These are phyloP conservation scores for Drosophila cognata DNA, from an alignment of 2,888 invertebrate genomes.

Conservation along the genomic window DNA sequence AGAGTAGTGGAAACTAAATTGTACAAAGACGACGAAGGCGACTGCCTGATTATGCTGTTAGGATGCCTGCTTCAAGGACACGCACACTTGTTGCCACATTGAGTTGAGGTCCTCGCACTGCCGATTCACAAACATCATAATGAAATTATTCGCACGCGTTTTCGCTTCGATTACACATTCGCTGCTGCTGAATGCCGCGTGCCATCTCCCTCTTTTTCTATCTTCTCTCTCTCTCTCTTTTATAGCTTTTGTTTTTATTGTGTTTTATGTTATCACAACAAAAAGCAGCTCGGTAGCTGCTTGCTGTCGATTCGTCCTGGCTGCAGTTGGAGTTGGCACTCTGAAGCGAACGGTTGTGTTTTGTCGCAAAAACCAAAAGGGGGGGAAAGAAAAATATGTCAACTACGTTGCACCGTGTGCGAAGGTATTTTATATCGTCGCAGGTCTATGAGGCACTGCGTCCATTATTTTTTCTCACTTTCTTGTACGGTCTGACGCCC, in stretches of 20 bases:
- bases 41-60: constrained; percentile 24
- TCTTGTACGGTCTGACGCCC: constrained; percentile 82
- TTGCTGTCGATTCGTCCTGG: constrained; percentile 29
- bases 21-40: constrained; percentile 16
- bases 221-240: constrained; percentile 1
- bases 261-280: constrained; percentile 31
- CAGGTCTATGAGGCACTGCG: constrained; percentile 83
- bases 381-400: constrained; percentile 27
- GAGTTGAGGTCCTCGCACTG: constrained; percentile 24
- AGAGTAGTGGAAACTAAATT: constrained; percentile 15
- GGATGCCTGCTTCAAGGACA: constrained; percentile 38
- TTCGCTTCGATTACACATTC: constrained; percentile 24
- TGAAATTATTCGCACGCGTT: constrained; percentile 40
- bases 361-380: not conserved
- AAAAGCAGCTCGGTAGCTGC: not conserved
- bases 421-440: constrained; percentile 80
- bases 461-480: constrained; percentile 81
- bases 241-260: constrained; percentile 2
- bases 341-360: constrained; percentile 39
- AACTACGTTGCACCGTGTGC: constrained; percentile 67
- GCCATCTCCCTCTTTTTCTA: not conserved
- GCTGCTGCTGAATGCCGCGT: constrained; percentile 4
- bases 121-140: constrained; percentile 55
- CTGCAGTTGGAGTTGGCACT: constrained; percentile 60
- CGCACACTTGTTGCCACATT: constrained; percentile 44